Evolutionary conservation across 1,140 invertebrate genomes (phyloP), one percentile per base, ranked within the genome.

Genomic region (Achatina immaculata): DNA sequence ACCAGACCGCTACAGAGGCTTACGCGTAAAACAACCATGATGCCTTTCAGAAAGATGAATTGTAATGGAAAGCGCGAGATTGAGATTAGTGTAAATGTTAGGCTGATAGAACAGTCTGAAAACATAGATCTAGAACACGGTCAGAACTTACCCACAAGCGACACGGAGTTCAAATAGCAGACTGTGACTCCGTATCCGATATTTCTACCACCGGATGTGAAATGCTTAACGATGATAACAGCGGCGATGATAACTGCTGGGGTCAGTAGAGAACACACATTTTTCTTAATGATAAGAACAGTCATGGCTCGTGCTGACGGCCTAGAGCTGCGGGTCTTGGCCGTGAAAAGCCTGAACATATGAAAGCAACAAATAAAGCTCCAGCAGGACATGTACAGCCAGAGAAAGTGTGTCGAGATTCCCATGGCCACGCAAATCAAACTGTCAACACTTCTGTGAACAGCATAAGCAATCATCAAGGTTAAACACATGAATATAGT

Each of bases 361-460:
- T 69, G 34, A 28, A 69, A 79, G 34, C 65, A 71, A 36, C 78
- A 79, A 43, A 72, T 36, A 45, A 69, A 48, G 24, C 43, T 71
- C 78, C 78, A 79, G 31, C 28, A 42, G 14, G 55, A 69, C 78
- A 79, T 58, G 28, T 43, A 48, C 7, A 79, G 66, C 78, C 78
- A 79, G 28, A 72, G 11, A 45, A 48, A 79, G 45, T 79, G 78
- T 19, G 66, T 79, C 0, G 6, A 28, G 0, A 79, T 38, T 3
- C 78, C 78, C 6, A 79, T 40, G 24, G 36, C 38, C 16, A n/a
- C 38, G 43, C 77, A 79, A 2, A 69, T 0, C 2, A n/a, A 36
- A 36, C 6, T 11, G 66, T 38, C 31, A 14, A 36, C n/a, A 19
- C n/a, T 68, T n/a, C 34, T 36, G 31, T 24, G 6, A 68, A 31